Evolutionary conservation across 1,140 invertebrate species (phyloP).

Genomic region (Trichogramma pretiosum): DNA sequence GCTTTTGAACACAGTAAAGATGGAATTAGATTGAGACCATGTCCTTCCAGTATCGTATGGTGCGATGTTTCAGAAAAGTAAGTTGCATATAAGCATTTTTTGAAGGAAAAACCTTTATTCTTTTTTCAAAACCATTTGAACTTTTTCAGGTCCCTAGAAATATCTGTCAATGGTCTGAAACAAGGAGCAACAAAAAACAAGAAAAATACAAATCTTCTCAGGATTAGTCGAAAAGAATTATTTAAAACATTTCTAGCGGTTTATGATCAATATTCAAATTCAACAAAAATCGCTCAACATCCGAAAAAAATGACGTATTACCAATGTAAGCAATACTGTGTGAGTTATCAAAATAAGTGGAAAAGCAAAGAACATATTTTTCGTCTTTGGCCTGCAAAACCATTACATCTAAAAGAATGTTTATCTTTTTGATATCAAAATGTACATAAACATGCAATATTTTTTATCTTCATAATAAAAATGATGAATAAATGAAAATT

Average conservation of each 20-base stretch:
- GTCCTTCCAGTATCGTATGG: conserved; percentile 56
- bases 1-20: conserved; percentile 43
- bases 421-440: conserved; percentile 22
- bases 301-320: conserved; percentile 38
- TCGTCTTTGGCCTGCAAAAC: conserved; percentile 32
- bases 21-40: conserved; percentile 40
- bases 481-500: too few relatives aligned
- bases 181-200: conserved; percentile 78
- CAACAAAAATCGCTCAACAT: conserved; percentile 23
- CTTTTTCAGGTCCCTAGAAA: conserved; percentile 53
- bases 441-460: not conserved
- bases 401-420: conserved; percentile 26
- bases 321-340: conserved; percentile 33
- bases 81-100: conserved; percentile 2
- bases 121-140: too few relatives aligned
- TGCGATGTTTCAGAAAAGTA: conserved; percentile 42
- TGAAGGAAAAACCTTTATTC: too few relatives aligned
- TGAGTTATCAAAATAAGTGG: conserved; percentile 33
- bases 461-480: conserved; percentile 6
- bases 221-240: conserved; percentile 57
- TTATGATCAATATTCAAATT: conserved; percentile 28
- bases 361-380: conserved; percentile 26
- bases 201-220: conserved; percentile 47
- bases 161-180: conserved; percentile 69
- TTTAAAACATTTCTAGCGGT: conserved; percentile 50